Evolutionary conservation across 2,888 invertebrate species (phyloP).

Genomic region (Thereva nobilitata): DNA sequence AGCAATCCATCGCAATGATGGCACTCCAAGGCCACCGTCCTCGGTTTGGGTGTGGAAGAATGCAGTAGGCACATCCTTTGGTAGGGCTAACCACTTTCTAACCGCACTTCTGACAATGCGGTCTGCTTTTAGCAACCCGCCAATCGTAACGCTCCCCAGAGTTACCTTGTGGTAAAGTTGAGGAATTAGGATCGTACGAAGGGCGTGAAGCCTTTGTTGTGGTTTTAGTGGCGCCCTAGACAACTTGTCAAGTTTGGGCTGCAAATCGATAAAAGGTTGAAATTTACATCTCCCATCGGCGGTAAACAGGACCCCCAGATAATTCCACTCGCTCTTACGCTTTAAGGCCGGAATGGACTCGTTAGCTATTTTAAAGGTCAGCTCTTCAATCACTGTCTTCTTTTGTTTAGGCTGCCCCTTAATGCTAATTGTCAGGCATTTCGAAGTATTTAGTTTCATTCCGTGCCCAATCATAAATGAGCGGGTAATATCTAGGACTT

Average conservation of each 20-base stretch:
- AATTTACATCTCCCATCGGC: neutral
- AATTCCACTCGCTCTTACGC: neutral
- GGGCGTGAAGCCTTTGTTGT: neutral
- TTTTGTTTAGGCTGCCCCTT: conserved; percentile 5
- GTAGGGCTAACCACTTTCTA: neutral
- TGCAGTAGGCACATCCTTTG: neutral
- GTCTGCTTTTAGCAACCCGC: neutral
- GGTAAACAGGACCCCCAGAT: neutral
- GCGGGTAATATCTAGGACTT: neutral
- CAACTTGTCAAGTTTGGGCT: neutral
- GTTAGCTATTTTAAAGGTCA: neutral
- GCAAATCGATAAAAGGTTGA: neutral
- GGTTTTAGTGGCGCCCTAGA: conserved; percentile 1
- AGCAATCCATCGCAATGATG: neutral
- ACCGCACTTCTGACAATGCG: neutral
- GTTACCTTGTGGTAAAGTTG: conserved; percentile 2
- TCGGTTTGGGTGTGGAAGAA: neutral
- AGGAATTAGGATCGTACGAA: neutral
- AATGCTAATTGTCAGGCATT: conserved; percentile 4
- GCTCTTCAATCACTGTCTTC: neutral
- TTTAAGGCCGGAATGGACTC: neutral
- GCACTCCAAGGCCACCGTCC: neutral
- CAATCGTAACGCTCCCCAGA: neutral
- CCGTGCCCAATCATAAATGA: neutral
- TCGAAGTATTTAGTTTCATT: neutral